Conservation (phyloP, 2,113 vertebrate species). For the Chlorocebus sabaeus region DNA sequence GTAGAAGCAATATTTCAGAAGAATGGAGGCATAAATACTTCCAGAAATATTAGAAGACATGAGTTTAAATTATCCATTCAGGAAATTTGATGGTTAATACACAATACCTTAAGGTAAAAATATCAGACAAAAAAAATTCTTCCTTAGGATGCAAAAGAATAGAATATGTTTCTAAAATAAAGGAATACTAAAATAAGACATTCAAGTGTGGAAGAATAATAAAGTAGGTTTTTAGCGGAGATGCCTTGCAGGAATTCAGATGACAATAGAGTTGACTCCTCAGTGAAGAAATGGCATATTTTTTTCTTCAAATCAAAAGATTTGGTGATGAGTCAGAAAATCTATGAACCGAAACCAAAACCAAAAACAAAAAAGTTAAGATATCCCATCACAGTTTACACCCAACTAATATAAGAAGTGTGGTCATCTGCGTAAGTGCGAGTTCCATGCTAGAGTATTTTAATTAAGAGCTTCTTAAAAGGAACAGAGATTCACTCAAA, state of each 20-base stretch:
- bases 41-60: not conserved
- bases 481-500: not conserved
- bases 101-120: not conserved
- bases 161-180: not conserved
- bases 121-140: not conserved
- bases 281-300: not conserved
- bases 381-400: not conserved
- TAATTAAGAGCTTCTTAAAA: not conserved
- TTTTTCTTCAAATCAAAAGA: not conserved
- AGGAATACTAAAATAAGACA: not conserved
- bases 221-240: not conserved
- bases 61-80: not conserved
- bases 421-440: not conserved
- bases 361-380: not conserved
- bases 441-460: not conserved
- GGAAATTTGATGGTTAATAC: not conserved
- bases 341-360: not conserved
- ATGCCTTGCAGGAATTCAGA: rapidly evolving
- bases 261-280: not conserved
- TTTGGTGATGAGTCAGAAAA: not conserved
- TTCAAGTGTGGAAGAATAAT: not conserved
- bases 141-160: not conserved
- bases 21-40: not conserved
- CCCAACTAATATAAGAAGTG: not conserved
- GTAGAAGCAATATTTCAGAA: not conserved